Evolutionary conservation across 2,888 invertebrate genomes (phyloP).

Genomic region (Lordiphosa andalusiaca): DNA sequence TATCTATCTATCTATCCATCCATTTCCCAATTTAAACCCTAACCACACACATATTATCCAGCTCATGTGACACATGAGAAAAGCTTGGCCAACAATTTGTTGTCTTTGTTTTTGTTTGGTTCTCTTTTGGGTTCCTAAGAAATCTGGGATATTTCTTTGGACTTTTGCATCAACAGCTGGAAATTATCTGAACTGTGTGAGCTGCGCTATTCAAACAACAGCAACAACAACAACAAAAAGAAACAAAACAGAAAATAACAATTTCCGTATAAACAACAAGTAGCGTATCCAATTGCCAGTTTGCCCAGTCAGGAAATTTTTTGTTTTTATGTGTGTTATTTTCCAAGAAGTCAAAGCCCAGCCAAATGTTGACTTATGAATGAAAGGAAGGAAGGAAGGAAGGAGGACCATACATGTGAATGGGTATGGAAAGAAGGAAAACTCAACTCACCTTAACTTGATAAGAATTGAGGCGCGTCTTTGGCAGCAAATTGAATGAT

Average conservation of each 20-base stretch:
- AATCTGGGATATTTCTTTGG: slow-evolving; percentile 19
- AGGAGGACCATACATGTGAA: slow-evolving; percentile 21
- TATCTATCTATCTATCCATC: too few species aligned
- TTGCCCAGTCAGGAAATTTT: slow-evolving; percentile 56
- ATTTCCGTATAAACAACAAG: slow-evolving; percentile 2
- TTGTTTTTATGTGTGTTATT: slow-evolving; percentile 37
- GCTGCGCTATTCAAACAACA: too few species aligned
- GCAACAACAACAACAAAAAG: too few species aligned
- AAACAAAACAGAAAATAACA: background rate
- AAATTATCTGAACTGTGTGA: slow-evolving; percentile 28
- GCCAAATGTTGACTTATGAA: slow-evolving; percentile 45
- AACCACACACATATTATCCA: too few species aligned
- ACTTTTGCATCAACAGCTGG: slow-evolving; percentile 28
- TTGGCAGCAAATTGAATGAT: slow-evolving; percentile 95
- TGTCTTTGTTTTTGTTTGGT: background rate
- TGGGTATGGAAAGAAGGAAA: background rate
- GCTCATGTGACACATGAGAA: too few species aligned
- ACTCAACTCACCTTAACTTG: slow-evolving; percentile 94
- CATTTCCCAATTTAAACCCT: too few species aligned
- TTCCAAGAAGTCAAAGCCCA: slow-evolving; percentile 50
- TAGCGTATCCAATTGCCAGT: slow-evolving; percentile 59
- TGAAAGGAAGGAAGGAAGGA: slow-evolving; percentile 28
- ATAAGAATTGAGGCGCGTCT: slow-evolving; percentile 98
- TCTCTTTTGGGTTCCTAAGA: slow-evolving; percentile 16
- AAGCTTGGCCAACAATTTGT: background rate